Evolutionary conservation across 1,140 invertebrate species (phyloP).

Genomic region (Solenopsis invicta): DNA sequence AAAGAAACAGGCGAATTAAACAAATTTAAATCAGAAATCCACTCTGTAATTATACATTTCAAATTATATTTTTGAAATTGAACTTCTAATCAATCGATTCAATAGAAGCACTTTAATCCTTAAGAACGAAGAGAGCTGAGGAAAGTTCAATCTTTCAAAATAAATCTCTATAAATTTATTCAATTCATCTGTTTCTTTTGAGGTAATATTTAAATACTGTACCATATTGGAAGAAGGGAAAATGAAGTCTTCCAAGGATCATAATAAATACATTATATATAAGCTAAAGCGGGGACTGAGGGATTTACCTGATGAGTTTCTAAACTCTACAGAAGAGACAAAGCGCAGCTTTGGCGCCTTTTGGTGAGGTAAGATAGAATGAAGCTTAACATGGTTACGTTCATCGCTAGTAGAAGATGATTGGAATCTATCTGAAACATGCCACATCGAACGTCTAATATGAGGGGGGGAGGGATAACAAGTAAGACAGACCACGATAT

Average conservation of each 20-base stretch:
- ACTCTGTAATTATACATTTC: conserved; percentile 7
- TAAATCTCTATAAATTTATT: conserved; percentile 12
- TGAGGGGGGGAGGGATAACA: conserved; percentile 78
- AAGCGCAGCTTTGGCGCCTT: conserved; percentile 92
- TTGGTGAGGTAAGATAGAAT: conserved; percentile 87
- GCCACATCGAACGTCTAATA: conserved; percentile 86
- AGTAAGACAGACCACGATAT: conserved; percentile 67
- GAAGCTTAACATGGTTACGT: conserved; percentile 87
- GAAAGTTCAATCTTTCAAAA: neutral
- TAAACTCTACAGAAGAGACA: conserved; percentile 92
- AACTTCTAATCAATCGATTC: neutral
- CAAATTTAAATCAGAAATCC: conserved; percentile 10
- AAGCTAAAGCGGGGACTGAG: conserved; percentile 68
- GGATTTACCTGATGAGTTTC: conserved; percentile 90
- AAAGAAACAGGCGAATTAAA: neutral
- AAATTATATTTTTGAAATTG: conserved; percentile 11
- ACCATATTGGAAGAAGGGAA: neutral
- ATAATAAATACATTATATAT: conserved; percentile 44
- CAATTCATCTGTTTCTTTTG: conserved; percentile 16
- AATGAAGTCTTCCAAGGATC: neutral
- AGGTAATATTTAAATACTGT: conserved; percentile 7
- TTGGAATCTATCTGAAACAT: conserved; percentile 89
- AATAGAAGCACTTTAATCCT: neutral
- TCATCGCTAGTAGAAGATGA: conserved; percentile 88
- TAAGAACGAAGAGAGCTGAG: neutral